Evolutionary conservation across 1,140 invertebrate genomes (phyloP), one percentile per base, ranked within the genome.

Genomic region (Micrasema minimum): DNA sequence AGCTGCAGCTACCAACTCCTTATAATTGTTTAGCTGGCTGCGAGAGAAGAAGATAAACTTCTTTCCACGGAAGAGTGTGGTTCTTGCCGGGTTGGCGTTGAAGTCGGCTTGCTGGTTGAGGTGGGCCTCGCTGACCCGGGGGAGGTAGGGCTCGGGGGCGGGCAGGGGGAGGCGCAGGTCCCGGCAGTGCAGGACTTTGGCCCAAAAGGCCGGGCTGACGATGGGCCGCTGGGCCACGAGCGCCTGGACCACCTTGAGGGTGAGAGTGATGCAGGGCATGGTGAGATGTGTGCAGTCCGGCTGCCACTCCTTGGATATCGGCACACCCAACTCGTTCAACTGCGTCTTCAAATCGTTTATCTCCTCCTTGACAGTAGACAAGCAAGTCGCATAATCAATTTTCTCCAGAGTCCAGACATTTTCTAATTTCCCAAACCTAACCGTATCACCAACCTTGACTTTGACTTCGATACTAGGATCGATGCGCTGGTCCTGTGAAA

Each of bases 241-340:
- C 3, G 90, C 90, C 77, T 88, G 86, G 9, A 91, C 79, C 23
- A 91, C 86, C 83, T 92, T 92, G 1, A 90, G 84, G 10, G 90
- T 92, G 14, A 92, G 82, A 14, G 86, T 88, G 22, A 90, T 85
- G 18, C 84, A 83, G 45, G 86, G 85, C 86, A 92, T 91, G 11
- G 91, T 89, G 20, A 92, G 80, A 78, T 88, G 86, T 20, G 83
- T 80, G 76, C 89, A 90, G 37, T 80, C 73, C n/a, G 80, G 70
- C 72, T 82, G 81, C 85, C 85, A 82, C 61, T 85, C 77, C 79
- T 76, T 76, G 61, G 81, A 80, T 46, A 87, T 75, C 31, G 75
- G 73, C 5, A 83, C 86, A 23, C 81, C 80, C 20, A 88, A 66
- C 23, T 81, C 77, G 0, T 50, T 71, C 3, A 88, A 48, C 11